Percentiles rank a stretch among this genome's conserved stretches.
phyloP scores from a whole-genome alignment of 1,140 invertebrate species.

The Lerema accius region DNA sequence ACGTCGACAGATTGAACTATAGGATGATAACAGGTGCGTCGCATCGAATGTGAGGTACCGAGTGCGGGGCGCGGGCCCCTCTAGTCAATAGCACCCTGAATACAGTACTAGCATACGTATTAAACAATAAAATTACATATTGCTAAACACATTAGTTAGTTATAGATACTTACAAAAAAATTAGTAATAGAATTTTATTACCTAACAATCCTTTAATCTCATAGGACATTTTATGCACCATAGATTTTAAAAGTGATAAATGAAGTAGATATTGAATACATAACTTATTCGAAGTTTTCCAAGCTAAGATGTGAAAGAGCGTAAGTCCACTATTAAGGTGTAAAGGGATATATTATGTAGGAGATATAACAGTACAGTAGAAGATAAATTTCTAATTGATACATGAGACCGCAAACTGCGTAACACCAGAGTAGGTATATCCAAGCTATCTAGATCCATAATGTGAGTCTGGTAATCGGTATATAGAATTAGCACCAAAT shows the following conservation, averaged over 20 bases:
- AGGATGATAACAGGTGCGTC: background rate
- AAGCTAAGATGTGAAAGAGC: constrained; percentile 52
- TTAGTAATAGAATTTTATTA: constrained; percentile 49
- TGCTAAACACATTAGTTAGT: constrained; percentile 43
- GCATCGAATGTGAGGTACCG: constrained; percentile 29
- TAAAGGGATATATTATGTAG: constrained; percentile 36
- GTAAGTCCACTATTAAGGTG: constrained; percentile 49
- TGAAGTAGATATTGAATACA: constrained; percentile 39
- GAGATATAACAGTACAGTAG: constrained; percentile 26
- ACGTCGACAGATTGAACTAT: background rate
- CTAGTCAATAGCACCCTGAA: constrained; percentile 42
- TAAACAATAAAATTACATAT: constrained; percentile 45
- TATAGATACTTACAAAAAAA: constrained; percentile 56
- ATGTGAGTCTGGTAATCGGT: constrained; percentile 37
- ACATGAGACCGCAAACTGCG: constrained; percentile 33
- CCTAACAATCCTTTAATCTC: constrained; percentile 61
- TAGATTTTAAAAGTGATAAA: constrained; percentile 54
- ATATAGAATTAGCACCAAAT: constrained; percentile 58
- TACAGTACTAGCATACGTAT: constrained; percentile 44
- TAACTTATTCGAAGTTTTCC: constrained; percentile 38
- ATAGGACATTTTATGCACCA: constrained; percentile 65
- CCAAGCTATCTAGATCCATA: constrained; percentile 41
- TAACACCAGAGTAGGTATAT: constrained; percentile 31
- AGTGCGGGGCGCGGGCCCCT: constrained; percentile 4
- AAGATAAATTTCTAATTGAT: constrained; percentile 36